These are phyloP conservation scores for Ictidomys tridecemlineatus DNA, from an alignment of 2,113 vertebrate genomes.

Conservation along the genomic window DNA sequence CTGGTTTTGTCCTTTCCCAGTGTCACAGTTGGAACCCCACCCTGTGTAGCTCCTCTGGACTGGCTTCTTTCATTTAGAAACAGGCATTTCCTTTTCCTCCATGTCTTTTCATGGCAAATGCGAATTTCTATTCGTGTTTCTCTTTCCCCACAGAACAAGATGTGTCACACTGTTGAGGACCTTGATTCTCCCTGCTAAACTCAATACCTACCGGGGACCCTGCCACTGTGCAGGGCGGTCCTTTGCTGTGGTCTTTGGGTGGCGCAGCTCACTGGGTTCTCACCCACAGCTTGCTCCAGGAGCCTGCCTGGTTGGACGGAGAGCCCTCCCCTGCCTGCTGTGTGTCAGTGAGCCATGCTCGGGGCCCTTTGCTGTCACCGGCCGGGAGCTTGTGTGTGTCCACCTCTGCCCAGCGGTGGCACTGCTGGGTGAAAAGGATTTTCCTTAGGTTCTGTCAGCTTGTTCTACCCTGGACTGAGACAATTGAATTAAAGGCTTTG, in stretches of 20 bases:
- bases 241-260: too few relatives aligned
- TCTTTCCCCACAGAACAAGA: too few relatives aligned
- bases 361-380: neutral
- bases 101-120: neutral
- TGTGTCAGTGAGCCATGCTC: too few relatives aligned
- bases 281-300: too few relatives aligned
- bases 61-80: neutral
- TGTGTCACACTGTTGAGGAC: too few relatives aligned
- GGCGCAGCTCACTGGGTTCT: too few relatives aligned
- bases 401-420: neutral
- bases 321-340: too few relatives aligned
- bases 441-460: neutral
- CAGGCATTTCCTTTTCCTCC: neutral
- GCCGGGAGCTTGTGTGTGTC: too few relatives aligned
- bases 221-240: too few relatives aligned
- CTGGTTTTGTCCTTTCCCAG: neutral
- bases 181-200: too few relatives aligned
- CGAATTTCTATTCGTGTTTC: neutral
- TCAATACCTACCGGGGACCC: too few relatives aligned
- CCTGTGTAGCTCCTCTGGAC: neutral
- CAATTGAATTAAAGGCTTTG: conserved; percentile 7
- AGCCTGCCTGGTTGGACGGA: too few relatives aligned
- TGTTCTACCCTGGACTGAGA: neutral
- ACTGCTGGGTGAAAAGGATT: neutral
- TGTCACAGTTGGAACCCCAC: neutral